Percentiles rank a stretch among this genome's conserved stretches.
Evolutionary conservation across 2,888 invertebrate species (phyloP).

Genomic region (Theristus sp.): DNA sequence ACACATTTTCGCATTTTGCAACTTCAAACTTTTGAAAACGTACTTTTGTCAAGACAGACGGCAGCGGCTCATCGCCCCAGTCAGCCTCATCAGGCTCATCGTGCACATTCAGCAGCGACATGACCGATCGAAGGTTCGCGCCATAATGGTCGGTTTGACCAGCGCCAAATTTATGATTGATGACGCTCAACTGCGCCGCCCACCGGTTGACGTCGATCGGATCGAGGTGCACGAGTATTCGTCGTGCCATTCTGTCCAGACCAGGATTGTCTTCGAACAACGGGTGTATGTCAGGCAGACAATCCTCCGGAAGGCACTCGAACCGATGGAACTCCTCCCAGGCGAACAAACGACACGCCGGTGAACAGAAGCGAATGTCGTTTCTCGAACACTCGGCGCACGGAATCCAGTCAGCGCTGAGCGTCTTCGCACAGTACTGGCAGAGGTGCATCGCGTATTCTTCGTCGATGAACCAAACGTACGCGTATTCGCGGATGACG

Average conservation of each 20-base stretch:
- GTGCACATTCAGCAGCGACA: not conserved
- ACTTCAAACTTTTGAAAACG: not conserved
- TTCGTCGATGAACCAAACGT: not conserved
- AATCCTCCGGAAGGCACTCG: not conserved
- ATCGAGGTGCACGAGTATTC: not conserved
- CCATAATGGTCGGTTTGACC: not conserved
- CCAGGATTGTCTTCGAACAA: not conserved
- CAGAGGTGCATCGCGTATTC: not conserved
- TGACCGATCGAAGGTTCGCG: not conserved
- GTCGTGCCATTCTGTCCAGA: not conserved
- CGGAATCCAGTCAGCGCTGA: not conserved
- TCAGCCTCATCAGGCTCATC: no score
- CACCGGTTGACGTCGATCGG: not conserved
- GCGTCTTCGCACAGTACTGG: not conserved
- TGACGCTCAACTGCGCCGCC: not conserved
- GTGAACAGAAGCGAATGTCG: not conserved
- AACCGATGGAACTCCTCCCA: not conserved
- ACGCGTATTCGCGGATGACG: not conserved
- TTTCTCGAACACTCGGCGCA: not conserved
- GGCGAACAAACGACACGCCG: not conserved
- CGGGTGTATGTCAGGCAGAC: not conserved
- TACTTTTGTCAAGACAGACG: not conserved
- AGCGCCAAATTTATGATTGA: not conserved
- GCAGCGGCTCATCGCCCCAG: not conserved
- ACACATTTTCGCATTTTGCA: no score